Percentiles rank a stretch among this genome's conserved stretches.
Conservation (phyloP, 2,113 vertebrate species). For the Caranx melampygus region DNA sequence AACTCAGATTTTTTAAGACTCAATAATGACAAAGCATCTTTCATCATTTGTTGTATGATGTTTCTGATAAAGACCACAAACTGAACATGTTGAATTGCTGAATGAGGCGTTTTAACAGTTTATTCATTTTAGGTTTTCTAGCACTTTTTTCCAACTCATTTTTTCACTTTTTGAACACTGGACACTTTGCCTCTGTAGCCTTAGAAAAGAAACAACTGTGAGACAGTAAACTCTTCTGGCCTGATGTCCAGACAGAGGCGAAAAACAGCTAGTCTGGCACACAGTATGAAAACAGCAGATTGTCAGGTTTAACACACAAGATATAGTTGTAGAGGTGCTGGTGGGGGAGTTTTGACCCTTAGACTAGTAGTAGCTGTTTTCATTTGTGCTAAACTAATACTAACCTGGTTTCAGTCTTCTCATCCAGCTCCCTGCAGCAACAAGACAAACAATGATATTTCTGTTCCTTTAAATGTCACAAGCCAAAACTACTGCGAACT, state of each 20-base stretch:
- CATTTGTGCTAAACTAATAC: not conserved
- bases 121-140: no score
- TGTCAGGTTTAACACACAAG: not conserved
- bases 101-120: no score
- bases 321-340: not conserved
- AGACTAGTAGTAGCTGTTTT: not conserved
- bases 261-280: no score
- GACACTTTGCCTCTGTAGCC: no score
- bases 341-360: not conserved
- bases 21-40: no score
- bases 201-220: not conserved
- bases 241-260: not conserved
- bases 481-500: not conserved
- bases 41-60: no score
- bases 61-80: no score
- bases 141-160: no score
- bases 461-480: not conserved
- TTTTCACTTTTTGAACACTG: no score
- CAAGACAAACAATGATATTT: not conserved
- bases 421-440: not conserved
- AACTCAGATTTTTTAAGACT: no score
- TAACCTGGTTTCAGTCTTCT: not conserved
- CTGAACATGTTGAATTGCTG: no score
- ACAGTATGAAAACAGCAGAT: not conserved
- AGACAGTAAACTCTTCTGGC: not conserved